Base-by-base conservation (phyloP, 2,888 invertebrate genomes). In the Syritta pipiens region DNA sequence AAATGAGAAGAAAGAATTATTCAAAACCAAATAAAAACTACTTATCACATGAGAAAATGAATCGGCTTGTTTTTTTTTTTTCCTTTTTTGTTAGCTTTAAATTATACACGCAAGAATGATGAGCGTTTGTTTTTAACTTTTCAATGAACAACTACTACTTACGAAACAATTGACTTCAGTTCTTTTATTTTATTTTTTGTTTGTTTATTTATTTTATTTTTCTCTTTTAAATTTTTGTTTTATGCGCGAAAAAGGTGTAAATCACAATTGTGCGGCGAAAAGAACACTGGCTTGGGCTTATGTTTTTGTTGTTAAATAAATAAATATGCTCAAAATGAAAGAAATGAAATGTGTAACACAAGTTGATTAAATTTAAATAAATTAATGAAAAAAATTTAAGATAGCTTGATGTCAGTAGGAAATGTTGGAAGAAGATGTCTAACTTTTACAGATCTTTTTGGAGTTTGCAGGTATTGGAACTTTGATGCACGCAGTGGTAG, bases 131-230 rank as follows among this genome's bases (percentile, higher is more conserved):
- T 55, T 37, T 49, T 30, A 65, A 51, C 30, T 2, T 37, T 63
- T 35, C 30, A 40, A 40, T 37, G 40, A 63, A 51, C 40, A 63
- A 20, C 49, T 51, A 51, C 10, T 57, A 40, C 48, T 35, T 30
- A 44, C 19, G 40, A 67, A 67, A 67, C 67, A 67, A 67, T 67
- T 67, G 67, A 67, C 67, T 57, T 67, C 48, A 67, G 67, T 65
- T 65, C 67, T 67, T 57, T 67, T 42, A 67, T 48, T 67, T 67
- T 57, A 35, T 44, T 28, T 44, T 24, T 44, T n/a, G 19, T 49
- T 26, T 62, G 37, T 37, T 26, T 17, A 22, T 12, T 4, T 10
- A 7, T 17, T 40, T 40, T 22, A n/a, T 46, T 6, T 22, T 44
- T 44, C 20, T 46, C 20, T 28, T 26, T 10, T 7, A 0, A 19